Conservation (phyloP, 2,888 invertebrate genomes). For the Thecocarcelia acutangulata region DNA sequence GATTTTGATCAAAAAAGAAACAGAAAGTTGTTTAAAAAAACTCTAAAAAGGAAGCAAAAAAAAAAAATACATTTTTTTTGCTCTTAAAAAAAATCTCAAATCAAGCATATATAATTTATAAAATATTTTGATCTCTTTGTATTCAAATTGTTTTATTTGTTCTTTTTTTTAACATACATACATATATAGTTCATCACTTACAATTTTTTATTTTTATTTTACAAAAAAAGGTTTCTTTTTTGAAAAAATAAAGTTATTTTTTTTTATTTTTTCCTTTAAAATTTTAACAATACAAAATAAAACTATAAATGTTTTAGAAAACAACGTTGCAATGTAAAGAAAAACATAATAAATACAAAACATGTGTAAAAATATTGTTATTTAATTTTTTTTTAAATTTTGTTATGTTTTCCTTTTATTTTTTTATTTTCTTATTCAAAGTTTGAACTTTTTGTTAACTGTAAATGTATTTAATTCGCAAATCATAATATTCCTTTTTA, state of each 20-base stretch:
- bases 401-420: conserved; percentile 65
- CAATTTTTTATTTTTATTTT: conserved; percentile 54
- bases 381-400: conserved; percentile 54
- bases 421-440: conserved; percentile 34
- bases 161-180: conserved; percentile 45
- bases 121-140: conserved; percentile 68
- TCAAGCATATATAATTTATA: conserved; percentile 60
- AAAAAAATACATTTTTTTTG: conserved; percentile 47
- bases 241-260: conserved; percentile 21
- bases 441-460: conserved; percentile 56
- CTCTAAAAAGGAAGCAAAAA: conserved; percentile 22
- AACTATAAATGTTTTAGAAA: conserved; percentile 46
- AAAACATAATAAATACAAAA: conserved; percentile 55
- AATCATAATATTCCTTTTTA: conserved; percentile 70
- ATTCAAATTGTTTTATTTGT: conserved; percentile 64
- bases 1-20: conserved; percentile 50
- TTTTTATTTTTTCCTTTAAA: conserved; percentile 50
- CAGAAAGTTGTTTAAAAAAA: conserved; percentile 40
- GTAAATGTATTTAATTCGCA: conserved; percentile 58
- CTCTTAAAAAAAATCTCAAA: conserved; percentile 63
- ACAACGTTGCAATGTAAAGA: conserved; percentile 68
- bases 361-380: conserved; percentile 65
- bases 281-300: conserved; percentile 45
- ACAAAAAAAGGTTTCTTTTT: conserved; percentile 58
- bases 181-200: conserved; percentile 46